A percentile compares a stretch with the other conserved stretches of the same genome.
These are phyloP conservation scores for Nymphalis polychloros DNA, from an alignment of 2,888 invertebrate species.

Conservation along the genomic window DNA sequence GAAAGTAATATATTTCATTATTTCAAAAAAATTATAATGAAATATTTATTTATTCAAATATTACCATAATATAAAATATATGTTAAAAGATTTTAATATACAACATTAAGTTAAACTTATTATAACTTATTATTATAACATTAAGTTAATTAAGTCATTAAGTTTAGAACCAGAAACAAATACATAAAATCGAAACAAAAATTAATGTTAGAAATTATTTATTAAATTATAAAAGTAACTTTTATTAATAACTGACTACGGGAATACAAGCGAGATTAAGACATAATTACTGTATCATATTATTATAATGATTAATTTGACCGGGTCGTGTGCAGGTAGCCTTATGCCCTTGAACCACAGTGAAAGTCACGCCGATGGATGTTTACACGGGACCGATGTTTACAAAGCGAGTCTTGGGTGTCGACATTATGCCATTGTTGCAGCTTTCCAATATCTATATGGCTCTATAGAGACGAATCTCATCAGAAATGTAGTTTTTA, in stretches of 20 bases:
- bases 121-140: no score
- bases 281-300: no score
- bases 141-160: no score
- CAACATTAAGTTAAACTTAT: no score
- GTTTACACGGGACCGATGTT: constrained; percentile 25
- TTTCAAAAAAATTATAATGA: not conserved
- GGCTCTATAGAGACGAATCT: not conserved
- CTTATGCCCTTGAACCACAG: constrained; percentile 40
- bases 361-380: constrained; percentile 36
- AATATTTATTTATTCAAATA: not conserved
- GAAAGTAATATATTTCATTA: not conserved
- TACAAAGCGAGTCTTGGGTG: constrained; percentile 19
- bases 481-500: constrained; percentile 15
- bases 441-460: constrained; percentile 21
- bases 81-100: no score
- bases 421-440: constrained; percentile 17
- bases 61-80: not conserved
- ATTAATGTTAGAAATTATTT: no score
- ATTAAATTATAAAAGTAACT: no score
- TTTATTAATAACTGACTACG: no score
- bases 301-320: not conserved
- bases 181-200: no score
- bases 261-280: no score
- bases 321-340: not conserved
- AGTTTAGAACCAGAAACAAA: no score